Conservation (phyloP, 2,113 vertebrate species). For the Vulpes ferrilata region DNA sequence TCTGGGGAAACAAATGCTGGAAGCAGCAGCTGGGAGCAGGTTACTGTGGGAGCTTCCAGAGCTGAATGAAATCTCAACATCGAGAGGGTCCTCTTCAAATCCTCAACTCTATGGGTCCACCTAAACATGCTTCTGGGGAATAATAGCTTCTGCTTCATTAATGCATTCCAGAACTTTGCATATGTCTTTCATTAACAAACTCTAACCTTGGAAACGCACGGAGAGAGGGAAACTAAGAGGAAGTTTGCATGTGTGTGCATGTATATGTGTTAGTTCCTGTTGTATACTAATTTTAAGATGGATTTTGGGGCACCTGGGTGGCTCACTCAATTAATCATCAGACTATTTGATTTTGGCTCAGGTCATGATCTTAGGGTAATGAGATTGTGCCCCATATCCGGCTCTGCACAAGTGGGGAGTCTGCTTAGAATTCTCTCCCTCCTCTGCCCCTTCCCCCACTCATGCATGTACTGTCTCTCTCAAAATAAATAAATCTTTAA, state of each 20-base stretch:
- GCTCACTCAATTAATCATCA: neutral
- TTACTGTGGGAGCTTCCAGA: neutral
- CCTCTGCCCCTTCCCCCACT: neutral
- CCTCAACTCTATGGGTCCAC: neutral
- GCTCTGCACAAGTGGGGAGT: neutral
- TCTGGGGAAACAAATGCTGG: too few relatives aligned
- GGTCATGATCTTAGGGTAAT: neutral
- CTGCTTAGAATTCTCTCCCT: neutral
- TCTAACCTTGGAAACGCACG: neutral
- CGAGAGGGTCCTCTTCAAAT: neutral
- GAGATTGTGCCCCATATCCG: neutral
- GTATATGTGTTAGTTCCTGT: too few relatives aligned
- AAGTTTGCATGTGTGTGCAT: too few relatives aligned
- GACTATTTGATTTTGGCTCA: neutral
- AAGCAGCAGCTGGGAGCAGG: neutral
- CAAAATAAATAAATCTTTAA: neutral
- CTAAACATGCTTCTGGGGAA: neutral
- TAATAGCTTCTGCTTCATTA: neutral
- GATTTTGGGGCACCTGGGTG: neutral
- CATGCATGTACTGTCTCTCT: neutral
- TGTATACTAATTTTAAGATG: neutral
- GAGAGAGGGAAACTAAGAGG: neutral
- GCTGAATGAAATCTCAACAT: neutral
- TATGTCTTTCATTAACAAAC: neutral
- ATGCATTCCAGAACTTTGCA: accelerated